These are phyloP conservation scores for Mionectes olivaceus DNA, from an alignment of 2,797 vertebrate genomes.

Conservation along the genomic window DNA sequence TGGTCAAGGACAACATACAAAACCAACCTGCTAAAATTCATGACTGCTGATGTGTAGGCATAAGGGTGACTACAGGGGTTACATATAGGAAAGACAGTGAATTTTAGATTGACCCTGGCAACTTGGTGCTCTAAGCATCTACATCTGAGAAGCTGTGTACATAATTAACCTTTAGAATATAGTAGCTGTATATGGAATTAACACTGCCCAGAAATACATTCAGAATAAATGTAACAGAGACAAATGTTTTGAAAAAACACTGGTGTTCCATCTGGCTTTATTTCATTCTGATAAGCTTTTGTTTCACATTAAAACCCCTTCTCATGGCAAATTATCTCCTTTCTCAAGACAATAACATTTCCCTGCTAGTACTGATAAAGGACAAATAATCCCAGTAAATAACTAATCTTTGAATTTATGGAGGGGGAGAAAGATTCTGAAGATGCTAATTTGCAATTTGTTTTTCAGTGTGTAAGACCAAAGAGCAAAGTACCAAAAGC, in stretches of 20 bases:
- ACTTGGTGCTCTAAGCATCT: not conserved
- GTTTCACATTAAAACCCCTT: not conserved
- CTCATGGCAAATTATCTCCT: not conserved
- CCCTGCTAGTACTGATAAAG: not conserved
- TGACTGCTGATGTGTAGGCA: too few species aligned
- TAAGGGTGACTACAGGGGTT: not conserved
- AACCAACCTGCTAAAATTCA: not conserved
- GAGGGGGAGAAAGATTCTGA: not conserved
- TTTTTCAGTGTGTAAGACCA: not conserved
- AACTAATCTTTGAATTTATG: rapidly evolving
- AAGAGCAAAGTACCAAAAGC: not conserved
- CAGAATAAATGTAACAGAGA: not conserved
- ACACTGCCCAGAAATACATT: not conserved
- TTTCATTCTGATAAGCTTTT: not conserved
- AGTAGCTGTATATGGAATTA: not conserved
- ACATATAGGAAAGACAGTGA: not conserved
- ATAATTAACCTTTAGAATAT: not conserved
- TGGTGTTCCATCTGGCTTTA: not conserved
- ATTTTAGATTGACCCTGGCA: not conserved
- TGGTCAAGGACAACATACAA: not conserved
- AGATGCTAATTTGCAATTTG: not conserved
- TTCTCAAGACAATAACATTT: not conserved
- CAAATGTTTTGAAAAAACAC: not conserved
- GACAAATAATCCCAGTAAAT: not conserved
- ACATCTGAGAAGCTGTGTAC: not conserved